phyloP scores from a whole-genome alignment of 2,888 invertebrate species.

The Drosophila fungiperda region DNA sequence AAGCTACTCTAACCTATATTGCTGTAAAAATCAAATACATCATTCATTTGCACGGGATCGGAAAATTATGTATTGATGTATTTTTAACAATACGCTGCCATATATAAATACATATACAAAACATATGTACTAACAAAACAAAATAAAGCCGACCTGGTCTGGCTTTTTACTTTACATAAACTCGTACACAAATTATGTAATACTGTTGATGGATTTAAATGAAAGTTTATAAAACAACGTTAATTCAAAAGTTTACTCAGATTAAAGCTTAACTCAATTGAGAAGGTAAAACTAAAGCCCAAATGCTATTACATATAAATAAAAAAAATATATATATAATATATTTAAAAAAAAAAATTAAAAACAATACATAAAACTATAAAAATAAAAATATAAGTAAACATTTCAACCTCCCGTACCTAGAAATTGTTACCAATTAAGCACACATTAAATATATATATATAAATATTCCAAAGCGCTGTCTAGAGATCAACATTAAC shows the following conservation, averaged over 20 bases:
- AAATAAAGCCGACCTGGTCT: constrained; percentile 63
- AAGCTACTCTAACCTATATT: constrained; percentile 35
- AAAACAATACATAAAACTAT: constrained; percentile 22
- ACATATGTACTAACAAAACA: constrained; percentile 48
- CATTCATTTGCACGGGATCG: constrained; percentile 15
- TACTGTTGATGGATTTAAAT: constrained; percentile 72
- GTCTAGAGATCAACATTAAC: constrained; percentile 36
- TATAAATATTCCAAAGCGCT: constrained; percentile 54
- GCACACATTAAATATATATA: constrained; percentile 52
- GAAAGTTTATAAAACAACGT: constrained; percentile 79
- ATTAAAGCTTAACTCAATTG: constrained; percentile 55
- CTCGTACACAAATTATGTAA: constrained; percentile 62
- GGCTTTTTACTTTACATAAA: constrained; percentile 48
- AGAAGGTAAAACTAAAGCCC: constrained; percentile 38
- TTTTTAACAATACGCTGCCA: constrained; percentile 77
- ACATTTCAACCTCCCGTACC: constrained; percentile 65
- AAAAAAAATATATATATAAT: constrained; percentile 25
- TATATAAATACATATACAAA: constrained; percentile 47
- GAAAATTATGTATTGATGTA: constrained; percentile 60
- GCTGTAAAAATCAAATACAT: constrained; percentile 46
- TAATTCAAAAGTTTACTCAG: constrained; percentile 57
- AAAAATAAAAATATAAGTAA: constrained; percentile 44
- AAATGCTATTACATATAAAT: constrained; percentile 46
- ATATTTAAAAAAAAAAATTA: constrained; percentile 11
- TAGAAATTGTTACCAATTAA: constrained; percentile 75